Evolutionary conservation across 2,888 invertebrate species (phyloP), one percentile per base, ranked within the genome.

Genomic region (Agonopterix heracliana): DNA sequence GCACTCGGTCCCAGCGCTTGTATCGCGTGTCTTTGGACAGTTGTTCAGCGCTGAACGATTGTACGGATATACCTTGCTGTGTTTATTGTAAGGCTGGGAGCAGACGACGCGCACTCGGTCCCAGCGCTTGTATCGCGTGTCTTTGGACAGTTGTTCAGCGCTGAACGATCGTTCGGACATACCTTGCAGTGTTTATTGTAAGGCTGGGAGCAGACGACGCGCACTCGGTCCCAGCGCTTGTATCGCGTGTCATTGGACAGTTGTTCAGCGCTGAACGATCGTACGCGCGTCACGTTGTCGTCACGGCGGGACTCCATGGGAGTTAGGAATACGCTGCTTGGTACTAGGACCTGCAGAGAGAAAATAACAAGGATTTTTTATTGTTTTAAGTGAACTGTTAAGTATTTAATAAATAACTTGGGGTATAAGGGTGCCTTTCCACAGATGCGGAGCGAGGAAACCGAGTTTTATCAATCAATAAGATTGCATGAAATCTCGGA

Each of bases 191-290:
- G 92, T 69, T 91, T 93, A 72, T 95, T 96, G 77, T 96, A 97
- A 0, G 96, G 96, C 78, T 98, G 98, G 3, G 93, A 91, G 78
- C 96, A 97, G 2, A 95, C 91, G 44, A 97, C 78, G 69, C 96
- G 95, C 14, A 97, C 76, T 48, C 94, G 85, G 78, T 96, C 95
- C 96, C 96, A 97, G 74, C 94, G 94, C 69, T 93, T 90, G 1
- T 79, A 74, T 13, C 89, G 74, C 34, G 66, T 59, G 3, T 81
- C 80, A 48, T 90, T 82, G 1, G 90, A 84, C 13, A 97, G 82
- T 52, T 93, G 90, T 9, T 90, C 90, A 9, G 72, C 68, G 7
- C 77, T 78, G 78, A 96, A 96, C 71, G 94, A 93, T 45, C 95
- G 90, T 34, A 97, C 96, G 56, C 93, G 90, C 69, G 92, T 93